phyloP scores from a whole-genome alignment of 2,888 invertebrate species.

The Pristionchus japonicus region DNA sequence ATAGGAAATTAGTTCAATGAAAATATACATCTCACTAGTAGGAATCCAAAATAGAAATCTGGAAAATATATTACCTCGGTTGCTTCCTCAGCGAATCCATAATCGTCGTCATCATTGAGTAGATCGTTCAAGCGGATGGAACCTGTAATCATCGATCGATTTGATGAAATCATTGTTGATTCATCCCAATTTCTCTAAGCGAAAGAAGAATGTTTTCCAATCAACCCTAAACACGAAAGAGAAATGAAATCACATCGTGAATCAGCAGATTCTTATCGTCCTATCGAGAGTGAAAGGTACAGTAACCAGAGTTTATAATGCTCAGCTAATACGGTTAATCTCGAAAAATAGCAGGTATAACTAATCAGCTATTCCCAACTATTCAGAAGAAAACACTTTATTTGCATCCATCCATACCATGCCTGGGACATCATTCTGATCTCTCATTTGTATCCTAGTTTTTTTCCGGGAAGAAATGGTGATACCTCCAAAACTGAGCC shows the following conservation, averaged over 20 bases:
- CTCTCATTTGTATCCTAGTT: too few relatives aligned
- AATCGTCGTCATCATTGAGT: slow-evolving; percentile 61
- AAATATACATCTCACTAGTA: too few relatives aligned
- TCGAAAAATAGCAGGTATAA: too few relatives aligned
- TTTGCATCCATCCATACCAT: too few relatives aligned
- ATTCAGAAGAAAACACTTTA: too few relatives aligned
- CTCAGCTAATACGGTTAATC: too few relatives aligned
- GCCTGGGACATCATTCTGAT: too few relatives aligned
- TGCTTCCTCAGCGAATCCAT: slow-evolving; percentile 52
- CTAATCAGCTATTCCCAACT: too few relatives aligned
- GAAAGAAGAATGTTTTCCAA: not conserved
- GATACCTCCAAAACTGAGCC: slow-evolving; percentile 41
- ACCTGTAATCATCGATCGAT: slow-evolving; percentile 47
- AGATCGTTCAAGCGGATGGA: slow-evolving; percentile 60
- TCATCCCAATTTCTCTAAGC: slow-evolving; percentile 1
- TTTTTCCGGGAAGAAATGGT: too few relatives aligned
- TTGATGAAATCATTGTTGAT: not conserved
- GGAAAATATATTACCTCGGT: slow-evolving; percentile 33
- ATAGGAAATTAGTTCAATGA: too few relatives aligned
- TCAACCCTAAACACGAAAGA: not conserved
- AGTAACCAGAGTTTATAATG: not conserved
- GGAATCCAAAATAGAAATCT: too few relatives aligned
- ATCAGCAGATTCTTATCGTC: not conserved
- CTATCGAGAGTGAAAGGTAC: not conserved
- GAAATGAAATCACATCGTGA: slow-evolving; percentile 7